Evolutionary conservation across 2,888 invertebrate species (phyloP).

Genomic region (Drosophila maculinotata): DNA sequence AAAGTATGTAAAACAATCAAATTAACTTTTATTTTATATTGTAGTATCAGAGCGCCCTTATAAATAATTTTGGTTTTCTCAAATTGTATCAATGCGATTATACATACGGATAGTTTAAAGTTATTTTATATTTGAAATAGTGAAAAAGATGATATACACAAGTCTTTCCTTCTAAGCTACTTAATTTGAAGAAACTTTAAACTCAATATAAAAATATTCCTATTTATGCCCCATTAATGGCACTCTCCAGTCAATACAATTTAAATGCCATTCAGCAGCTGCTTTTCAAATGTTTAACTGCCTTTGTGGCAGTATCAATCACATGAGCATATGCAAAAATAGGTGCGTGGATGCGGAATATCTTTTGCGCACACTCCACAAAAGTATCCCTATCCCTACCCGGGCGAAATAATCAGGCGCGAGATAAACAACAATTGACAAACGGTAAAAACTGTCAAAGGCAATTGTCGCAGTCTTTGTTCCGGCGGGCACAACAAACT

Average conservation of each 20-base stretch:
- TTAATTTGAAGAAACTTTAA: background rate
- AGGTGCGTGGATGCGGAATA: slow-evolving; percentile 4
- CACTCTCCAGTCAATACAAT: slow-evolving; percentile 3
- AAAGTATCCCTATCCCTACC: slow-evolving; percentile 20
- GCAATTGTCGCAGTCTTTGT: slow-evolving; percentile 73
- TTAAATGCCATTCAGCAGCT: slow-evolving; percentile 50
- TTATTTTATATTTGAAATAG: too few species aligned
- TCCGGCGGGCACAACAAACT: slow-evolving; percentile 57
- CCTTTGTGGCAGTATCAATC: slow-evolving; percentile 21
- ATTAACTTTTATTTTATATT: background rate
- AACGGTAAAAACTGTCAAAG: slow-evolving; percentile 78
- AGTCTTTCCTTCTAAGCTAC: too few species aligned
- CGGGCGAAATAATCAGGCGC: slow-evolving; percentile 44
- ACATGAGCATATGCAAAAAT: slow-evolving; percentile 74
- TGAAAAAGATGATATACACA: too few species aligned
- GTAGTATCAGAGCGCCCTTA: slow-evolving; percentile 3
- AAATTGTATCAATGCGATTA: background rate
- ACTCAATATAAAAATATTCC: too few species aligned
- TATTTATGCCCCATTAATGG: slow-evolving; percentile 3
- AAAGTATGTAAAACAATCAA: slow-evolving; percentile 11
- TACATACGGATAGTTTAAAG: background rate
- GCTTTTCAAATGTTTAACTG: slow-evolving; percentile 8
- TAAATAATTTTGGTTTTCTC: background rate
- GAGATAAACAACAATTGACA: slow-evolving; percentile 66
- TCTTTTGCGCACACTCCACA: slow-evolving; percentile 24